Evolutionary conservation across 2,888 invertebrate species (phyloP).

Genomic region (Buathra laborator): DNA sequence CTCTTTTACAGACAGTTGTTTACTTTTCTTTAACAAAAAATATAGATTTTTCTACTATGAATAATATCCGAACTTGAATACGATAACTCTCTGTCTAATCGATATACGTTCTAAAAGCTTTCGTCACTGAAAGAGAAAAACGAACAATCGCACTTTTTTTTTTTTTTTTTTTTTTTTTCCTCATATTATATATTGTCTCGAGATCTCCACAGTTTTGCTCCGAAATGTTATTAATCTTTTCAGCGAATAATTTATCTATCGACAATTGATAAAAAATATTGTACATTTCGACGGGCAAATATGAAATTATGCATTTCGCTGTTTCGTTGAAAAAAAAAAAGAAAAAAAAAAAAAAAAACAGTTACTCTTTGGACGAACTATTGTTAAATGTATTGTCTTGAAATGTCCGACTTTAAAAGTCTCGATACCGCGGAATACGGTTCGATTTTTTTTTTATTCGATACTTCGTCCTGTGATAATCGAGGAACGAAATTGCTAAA

Average conservation of each 20-base stretch:
- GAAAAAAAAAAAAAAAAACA: constrained; percentile 34
- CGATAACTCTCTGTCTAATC: constrained; percentile 39
- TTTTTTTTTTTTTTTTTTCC: not conserved
- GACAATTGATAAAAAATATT: constrained; percentile 53
- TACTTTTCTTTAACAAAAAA: constrained; percentile 63
- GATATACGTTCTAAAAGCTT: constrained; percentile 5
- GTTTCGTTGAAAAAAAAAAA: constrained; percentile 42
- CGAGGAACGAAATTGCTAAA: constrained; percentile 21
- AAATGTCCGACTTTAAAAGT: constrained; percentile 24
- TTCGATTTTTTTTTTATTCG: constrained; percentile 3
- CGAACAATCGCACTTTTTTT: constrained; percentile 30
- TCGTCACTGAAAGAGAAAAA: constrained; percentile 2
- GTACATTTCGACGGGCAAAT: constrained; percentile 16
- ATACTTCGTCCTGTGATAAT: constrained; percentile 9
- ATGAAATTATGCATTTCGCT: constrained; percentile 45
- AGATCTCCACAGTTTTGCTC: constrained; percentile 1
- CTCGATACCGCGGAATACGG: constrained; percentile 7
- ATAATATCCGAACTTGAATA: constrained; percentile 42
- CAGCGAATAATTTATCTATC: constrained; percentile 55
- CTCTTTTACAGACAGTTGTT: constrained; percentile 33
- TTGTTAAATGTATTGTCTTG: constrained; percentile 46
- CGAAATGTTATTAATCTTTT: constrained; percentile 15
- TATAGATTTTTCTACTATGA: constrained; percentile 54
- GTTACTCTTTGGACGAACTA: constrained; percentile 24
- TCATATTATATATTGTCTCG: not conserved